A percentile compares a stretch with the other conserved stretches of the same genome.
These are phyloP conservation scores for Ptilonorhynchus violaceus DNA, from an alignment of 2,113 vertebrate genomes.

Conservation along the genomic window DNA sequence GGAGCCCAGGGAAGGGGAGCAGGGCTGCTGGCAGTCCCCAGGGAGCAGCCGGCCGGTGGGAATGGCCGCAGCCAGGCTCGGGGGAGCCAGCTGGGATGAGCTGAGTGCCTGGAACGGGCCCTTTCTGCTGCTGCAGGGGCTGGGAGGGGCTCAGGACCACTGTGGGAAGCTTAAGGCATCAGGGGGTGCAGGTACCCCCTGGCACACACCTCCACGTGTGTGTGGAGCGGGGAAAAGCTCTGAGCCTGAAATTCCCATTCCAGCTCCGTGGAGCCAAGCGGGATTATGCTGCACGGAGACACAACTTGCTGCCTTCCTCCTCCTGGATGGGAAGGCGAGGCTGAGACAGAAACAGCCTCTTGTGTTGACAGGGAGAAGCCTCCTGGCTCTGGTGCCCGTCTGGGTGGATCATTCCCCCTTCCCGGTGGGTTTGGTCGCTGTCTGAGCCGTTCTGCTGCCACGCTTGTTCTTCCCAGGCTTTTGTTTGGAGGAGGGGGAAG, in stretches of 20 bases:
- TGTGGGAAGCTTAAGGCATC: background rate
- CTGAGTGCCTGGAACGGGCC: background rate
- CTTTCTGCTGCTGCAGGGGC: background rate
- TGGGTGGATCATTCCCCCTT: background rate
- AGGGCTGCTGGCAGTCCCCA: background rate
- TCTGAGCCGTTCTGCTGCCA: background rate
- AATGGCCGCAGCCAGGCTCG: background rate
- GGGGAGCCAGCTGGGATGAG: background rate
- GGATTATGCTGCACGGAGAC: background rate
- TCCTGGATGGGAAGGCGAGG: background rate
- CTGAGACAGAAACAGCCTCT: background rate
- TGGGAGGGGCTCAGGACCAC: accelerated
- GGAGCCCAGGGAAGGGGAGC: background rate
- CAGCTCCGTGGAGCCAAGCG: background rate
- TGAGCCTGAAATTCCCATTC: background rate
- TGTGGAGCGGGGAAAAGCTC: background rate
- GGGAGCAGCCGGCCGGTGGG: background rate
- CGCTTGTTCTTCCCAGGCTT: background rate
- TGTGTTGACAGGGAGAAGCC: background rate
- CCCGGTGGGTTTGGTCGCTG: background rate
- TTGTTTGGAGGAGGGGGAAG: background rate
- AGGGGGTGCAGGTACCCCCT: background rate
- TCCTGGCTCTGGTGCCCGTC: background rate
- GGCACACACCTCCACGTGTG: accelerated
- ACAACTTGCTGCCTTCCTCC: background rate